Conservation (phyloP, 2,113 vertebrate species). For the Protobothrops flavoviridis region DNA sequence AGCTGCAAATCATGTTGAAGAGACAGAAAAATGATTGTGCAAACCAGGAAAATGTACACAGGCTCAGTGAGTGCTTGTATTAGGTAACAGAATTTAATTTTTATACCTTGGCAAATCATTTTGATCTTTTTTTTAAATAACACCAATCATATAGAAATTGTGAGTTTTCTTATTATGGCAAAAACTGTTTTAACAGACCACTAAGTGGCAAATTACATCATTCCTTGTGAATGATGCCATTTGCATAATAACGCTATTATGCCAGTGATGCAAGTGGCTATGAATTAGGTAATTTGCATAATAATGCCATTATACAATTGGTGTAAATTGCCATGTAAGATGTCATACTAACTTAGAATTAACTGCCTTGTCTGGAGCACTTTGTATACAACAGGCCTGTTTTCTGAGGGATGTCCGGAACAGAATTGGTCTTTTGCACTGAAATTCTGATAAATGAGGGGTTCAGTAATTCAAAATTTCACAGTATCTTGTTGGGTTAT, state of each 20-base stretch:
- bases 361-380: neutral
- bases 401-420: neutral
- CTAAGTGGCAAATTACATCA: too few relatives aligned
- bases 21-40: neutral
- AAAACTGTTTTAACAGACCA: too few relatives aligned
- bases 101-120: too few relatives aligned
- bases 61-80: neutral
- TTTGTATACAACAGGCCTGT: neutral
- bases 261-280: neutral
- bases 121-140: too few relatives aligned
- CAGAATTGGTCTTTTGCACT: neutral
- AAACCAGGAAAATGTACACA: neutral
- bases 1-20: neutral
- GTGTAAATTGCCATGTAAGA: neutral
- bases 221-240: too few relatives aligned
- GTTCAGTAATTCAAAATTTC: neutral
- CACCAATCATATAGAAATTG: too few relatives aligned
- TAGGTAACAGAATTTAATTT: neutral
- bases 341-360: too few relatives aligned
- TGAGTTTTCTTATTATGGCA: too few relatives aligned
- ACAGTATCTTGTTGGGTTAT: neutral
- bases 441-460: neutral
- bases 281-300: too few relatives aligned
- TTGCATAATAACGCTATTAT: too few relatives aligned
- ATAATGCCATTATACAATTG: neutral